phyloP scores from a whole-genome alignment of 2,113 vertebrate species.

The Bufo bufo region DNA sequence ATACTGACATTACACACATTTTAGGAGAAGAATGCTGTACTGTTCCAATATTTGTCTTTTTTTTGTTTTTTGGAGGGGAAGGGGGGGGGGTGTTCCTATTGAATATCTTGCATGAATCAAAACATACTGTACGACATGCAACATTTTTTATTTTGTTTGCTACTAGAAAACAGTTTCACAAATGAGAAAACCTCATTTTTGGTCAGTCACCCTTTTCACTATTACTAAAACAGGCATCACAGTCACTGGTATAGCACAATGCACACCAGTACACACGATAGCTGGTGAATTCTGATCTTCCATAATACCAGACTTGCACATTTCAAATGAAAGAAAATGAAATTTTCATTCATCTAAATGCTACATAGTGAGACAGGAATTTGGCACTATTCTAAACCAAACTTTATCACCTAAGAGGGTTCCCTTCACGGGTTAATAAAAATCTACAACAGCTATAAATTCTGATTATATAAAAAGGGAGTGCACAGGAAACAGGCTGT shows the following conservation, averaged over 20 bases:
- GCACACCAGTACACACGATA: background rate
- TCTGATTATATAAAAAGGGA: no score
- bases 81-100: no score
- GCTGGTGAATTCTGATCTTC: background rate
- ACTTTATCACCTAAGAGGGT: background rate
- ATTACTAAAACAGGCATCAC: background rate
- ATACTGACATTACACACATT: no score
- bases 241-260: background rate
- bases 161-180: no score
- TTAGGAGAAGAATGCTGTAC: no score
- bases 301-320: background rate
- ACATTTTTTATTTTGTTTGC: no score
- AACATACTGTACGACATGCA: no score
- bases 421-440: background rate
- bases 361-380: background rate
- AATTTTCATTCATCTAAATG: background rate
- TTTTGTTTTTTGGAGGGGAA: no score
- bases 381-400: background rate
- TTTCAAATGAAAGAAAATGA: no score
- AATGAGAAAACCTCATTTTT: no score
- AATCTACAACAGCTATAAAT: background rate
- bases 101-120: no score
- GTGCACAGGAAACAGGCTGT: background rate
- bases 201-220: background rate
- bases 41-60: no score